Base-by-base conservation (phyloP, 2,888 invertebrate species). In the Arge pagana region DNA sequence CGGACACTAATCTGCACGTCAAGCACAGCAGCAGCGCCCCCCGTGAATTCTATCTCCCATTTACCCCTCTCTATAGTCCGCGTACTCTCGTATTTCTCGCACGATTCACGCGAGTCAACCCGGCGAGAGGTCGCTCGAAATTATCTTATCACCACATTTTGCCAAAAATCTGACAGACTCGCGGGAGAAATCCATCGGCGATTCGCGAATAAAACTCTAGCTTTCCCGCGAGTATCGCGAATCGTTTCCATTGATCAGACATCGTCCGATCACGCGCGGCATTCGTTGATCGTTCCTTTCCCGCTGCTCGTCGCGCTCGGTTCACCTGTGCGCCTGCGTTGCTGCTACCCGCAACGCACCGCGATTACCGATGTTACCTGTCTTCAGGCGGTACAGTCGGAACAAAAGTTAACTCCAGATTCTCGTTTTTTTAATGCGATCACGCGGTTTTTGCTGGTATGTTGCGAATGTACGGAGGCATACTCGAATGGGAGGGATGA, bases 1-100 rank as follows among this genome's bases (percentile, higher is more conserved):
- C 74, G 74, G 72, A 75, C 76, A 76, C 76, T 76, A 76, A 76
- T 76, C 74, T 75, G 65, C 69, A 76, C 69, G 76, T 76, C 76
- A 76, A 66, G 66, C 74, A 67, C 76, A 76, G 71, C 67, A 66
- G 66, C 68, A 64, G 65, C 68, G 66, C 67, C 50, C n/a, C 57
- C 61, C 53, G 48, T 51, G 41, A 56, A 58, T 57, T 55, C 58
- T 45, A 45, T 45, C 33, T 23, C 45, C 24, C 33, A 45, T 45
- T 45, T 21, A 45, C 19, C 13, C 45, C 45, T 45, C 35, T n/a
- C n/a, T n/a, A n/a, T n/a, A n/a, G n/a, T 23, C 55, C 39, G 48
- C 28, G 55, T 55, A 55, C 62, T 59, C 52, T 31, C 30, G 59
- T 56, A 58, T 41, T 40, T 59, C 50, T 49, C 55, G 55, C 11